Evolutionary conservation across 2,888 invertebrate species (phyloP).

Genomic region (Drosophila atripex): DNA sequence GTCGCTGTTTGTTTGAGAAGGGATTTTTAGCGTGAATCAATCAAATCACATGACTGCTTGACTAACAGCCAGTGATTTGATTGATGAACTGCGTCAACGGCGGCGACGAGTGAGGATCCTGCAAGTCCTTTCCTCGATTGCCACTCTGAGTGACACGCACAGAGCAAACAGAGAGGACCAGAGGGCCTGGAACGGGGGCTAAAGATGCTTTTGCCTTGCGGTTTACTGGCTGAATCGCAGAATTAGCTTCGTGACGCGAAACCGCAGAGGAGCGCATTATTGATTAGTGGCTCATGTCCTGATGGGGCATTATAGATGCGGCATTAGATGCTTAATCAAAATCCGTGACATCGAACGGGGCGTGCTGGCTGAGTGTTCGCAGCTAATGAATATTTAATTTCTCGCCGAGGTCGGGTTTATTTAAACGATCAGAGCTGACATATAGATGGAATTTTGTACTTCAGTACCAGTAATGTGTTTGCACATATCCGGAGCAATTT

Average conservation of each 20-base stretch:
- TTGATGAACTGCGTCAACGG: constrained; percentile 70
- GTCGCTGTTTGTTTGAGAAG: constrained; percentile 48
- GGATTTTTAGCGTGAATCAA: constrained; percentile 77
- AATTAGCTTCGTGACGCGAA: constrained; percentile 63
- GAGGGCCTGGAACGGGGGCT: constrained; percentile 5
- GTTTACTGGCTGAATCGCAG: constrained; percentile 38
- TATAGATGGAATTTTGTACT: constrained; percentile 5
- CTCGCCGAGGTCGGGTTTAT: background rate
- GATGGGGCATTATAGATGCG: constrained; percentile 32
- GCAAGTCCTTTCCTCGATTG: constrained; percentile 37
- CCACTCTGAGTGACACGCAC: constrained; percentile 64
- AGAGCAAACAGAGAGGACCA: constrained; percentile 44
- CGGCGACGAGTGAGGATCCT: constrained; percentile 23
- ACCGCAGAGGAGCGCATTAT: constrained; percentile 58
- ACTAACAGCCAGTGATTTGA: constrained; percentile 78
- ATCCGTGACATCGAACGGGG: constrained; percentile 43
- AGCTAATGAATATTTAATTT: constrained; percentile 62
- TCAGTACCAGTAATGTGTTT: constrained; percentile 22
- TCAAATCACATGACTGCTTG: constrained; percentile 79
- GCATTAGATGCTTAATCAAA: constrained; percentile 54
- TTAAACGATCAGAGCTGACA: constrained; percentile 15
- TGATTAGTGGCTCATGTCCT: constrained; percentile 60
- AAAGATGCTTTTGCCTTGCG: constrained; percentile 32
- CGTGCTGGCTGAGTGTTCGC: constrained; percentile 10
- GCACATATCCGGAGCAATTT: constrained; percentile 25